These are phyloP conservation scores for Micoletzkya japonica DNA, from an alignment of 2,888 invertebrate species.

Conservation along the genomic window DNA sequence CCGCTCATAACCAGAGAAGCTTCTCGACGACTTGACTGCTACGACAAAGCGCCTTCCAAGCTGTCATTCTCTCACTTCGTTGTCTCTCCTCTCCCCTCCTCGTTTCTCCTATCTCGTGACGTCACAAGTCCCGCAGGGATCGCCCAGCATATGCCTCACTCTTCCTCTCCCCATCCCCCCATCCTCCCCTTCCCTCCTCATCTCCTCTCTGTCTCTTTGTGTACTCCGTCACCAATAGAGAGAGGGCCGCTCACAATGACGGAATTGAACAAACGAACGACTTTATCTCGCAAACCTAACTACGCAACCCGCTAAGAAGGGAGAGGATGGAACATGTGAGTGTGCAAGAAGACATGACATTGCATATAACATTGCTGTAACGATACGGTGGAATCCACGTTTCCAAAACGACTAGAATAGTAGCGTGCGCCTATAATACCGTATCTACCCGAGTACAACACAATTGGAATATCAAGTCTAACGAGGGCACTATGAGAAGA, in stretches of 20 bases:
- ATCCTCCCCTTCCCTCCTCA: background rate
- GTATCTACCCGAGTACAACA: too few species aligned
- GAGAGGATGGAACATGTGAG: too few species aligned
- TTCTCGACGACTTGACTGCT: background rate
- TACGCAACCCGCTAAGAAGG: background rate
- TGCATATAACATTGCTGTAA: too few species aligned
- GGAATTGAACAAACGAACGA: background rate
- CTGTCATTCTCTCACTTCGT: background rate
- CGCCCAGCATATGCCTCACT: background rate
- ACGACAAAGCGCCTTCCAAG: background rate
- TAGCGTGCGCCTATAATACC: too few species aligned
- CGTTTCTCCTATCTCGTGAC: background rate
- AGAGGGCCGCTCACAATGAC: background rate
- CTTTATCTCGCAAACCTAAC: background rate
- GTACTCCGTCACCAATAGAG: too few species aligned
- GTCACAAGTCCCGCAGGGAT: constrained; percentile 18
- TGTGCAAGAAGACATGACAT: too few species aligned
- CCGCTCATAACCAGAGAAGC: background rate
- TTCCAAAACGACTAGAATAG: too few species aligned
- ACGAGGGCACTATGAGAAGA: too few species aligned
- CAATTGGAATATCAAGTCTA: too few species aligned
- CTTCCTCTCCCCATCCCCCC: background rate
- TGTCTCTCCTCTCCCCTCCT: background rate
- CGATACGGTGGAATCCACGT: too few species aligned
- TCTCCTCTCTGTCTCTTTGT: background rate